phyloP scores from a whole-genome alignment of 2,888 invertebrate species.

The Venusia cambrica region DNA sequence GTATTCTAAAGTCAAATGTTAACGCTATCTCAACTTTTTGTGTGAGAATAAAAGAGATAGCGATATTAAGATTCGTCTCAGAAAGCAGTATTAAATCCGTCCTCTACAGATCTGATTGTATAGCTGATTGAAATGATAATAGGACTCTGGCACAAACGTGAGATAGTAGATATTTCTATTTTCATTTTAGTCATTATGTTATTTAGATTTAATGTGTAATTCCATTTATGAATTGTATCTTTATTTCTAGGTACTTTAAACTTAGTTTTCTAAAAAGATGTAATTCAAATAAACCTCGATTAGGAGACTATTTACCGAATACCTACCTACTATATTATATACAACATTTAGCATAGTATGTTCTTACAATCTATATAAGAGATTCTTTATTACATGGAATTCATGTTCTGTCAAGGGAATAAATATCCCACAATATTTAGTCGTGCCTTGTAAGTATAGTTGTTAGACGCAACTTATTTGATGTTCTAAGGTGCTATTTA shows the following conservation, averaged over 20 bases:
- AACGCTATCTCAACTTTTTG: conserved; percentile 1
- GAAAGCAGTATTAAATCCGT: conserved; percentile 33
- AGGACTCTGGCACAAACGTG: conserved; percentile 59
- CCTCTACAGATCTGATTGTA: conserved; percentile 40
- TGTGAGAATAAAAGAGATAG: neutral
- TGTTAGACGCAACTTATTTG: conserved; percentile 15
- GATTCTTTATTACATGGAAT: too few species aligned
- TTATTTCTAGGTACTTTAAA: too few species aligned
- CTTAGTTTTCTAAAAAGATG: too few species aligned
- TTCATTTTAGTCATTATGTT: conserved; percentile 68
- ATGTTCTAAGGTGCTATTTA: conserved; percentile 51
- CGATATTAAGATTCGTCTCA: conserved; percentile 5
- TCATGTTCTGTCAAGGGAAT: conserved; percentile 74
- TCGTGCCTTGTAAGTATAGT: conserved; percentile 1
- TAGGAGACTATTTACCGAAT: too few species aligned
- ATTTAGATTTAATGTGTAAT: conserved; percentile 22
- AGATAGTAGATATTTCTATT: conserved; percentile 63
- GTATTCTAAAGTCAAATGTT: conserved; percentile 5
- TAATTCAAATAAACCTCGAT: too few species aligned
- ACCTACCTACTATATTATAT: too few species aligned
- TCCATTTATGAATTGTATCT: too few species aligned
- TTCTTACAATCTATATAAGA: too few species aligned
- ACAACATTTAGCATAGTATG: too few species aligned
- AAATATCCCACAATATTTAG: too few species aligned
- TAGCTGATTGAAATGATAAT: conserved; percentile 71